These are phyloP conservation scores for Solea solea DNA, from an alignment of 2,113 vertebrate genomes.

Conservation along the genomic window DNA sequence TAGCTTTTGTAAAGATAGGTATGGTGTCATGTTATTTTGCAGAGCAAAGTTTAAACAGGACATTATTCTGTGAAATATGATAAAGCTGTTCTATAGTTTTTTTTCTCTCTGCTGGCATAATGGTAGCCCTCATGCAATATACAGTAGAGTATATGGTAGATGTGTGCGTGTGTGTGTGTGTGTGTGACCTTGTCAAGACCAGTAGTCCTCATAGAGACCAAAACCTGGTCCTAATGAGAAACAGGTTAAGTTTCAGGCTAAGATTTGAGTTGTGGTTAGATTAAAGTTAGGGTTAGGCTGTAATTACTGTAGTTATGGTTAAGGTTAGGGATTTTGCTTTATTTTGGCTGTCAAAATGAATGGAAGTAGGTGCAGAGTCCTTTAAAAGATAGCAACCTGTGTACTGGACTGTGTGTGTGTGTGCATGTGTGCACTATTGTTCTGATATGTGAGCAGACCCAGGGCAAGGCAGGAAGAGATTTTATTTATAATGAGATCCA, in stretches of 20 bases:
- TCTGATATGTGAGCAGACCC: constrained; percentile 16
- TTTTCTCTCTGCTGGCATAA: constrained; percentile 5
- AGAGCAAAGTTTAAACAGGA: constrained; percentile 37
- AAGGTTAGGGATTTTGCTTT: no score
- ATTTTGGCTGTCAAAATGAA: no score
- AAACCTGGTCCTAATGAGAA: no score
- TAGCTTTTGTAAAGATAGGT: constrained; percentile 12
- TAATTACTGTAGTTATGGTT: no score
- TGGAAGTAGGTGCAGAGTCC: no score
- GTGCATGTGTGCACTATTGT: neutral
- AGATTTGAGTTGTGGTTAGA: no score
- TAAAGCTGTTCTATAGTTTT: constrained; percentile 24
- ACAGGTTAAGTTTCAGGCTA: no score
- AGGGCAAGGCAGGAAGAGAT: constrained; percentile 22
- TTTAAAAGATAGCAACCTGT: no score
- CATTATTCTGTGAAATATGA: constrained; percentile 28
- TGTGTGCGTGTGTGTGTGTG: constrained; percentile 2
- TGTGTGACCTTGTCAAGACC: neutral
- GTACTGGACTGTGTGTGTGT: no score
- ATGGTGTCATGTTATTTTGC: constrained; percentile 30
- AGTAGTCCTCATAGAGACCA: no score
- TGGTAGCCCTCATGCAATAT: neutral
- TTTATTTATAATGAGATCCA: constrained; percentile 45
- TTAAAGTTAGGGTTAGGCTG: no score
- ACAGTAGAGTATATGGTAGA: neutral